A percentile compares a stretch with the other conserved stretches of the same genome.
Evolutionary conservation across 2,797 vertebrate genomes (phyloP).

Genomic region (Tympanoctomys barrerae): DNA sequence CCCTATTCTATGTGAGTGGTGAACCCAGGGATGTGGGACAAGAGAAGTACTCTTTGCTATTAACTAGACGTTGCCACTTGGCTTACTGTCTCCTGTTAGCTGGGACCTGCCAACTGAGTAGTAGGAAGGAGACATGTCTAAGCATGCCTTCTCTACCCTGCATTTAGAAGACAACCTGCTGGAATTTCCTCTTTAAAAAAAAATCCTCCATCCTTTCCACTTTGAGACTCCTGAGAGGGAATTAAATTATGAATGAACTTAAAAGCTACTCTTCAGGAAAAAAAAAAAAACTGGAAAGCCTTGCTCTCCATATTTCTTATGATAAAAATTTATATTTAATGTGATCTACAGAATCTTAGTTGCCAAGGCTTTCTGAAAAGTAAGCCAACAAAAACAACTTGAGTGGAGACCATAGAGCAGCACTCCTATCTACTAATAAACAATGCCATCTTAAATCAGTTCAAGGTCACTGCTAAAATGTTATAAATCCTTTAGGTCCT

Average conservation of each 20-base stretch:
- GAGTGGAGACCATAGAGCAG: neutral
- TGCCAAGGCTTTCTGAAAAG: neutral
- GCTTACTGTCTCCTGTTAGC: neutral
- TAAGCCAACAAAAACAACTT: neutral
- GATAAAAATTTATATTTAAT: neutral
- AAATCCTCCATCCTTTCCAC: neutral
- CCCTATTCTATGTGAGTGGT: neutral
- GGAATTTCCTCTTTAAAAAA: neutral
- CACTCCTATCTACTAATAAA: neutral
- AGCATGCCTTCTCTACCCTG: neutral
- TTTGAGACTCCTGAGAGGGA: neutral
- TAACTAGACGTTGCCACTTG: neutral
- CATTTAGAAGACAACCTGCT: neutral
- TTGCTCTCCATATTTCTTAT: slow-evolving; percentile 32
- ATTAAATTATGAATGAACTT: slow-evolving; percentile 19
- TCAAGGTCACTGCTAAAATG: neutral
- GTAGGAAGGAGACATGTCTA: neutral
- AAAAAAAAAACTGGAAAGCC: neutral
- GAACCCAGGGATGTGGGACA: neutral
- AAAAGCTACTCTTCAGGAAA: neutral
- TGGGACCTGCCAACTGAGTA: neutral
- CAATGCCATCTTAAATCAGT: neutral
- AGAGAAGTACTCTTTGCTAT: neutral
- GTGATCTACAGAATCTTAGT: neutral
- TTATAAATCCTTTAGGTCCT: neutral